A percentile compares a stretch with the other conserved stretches of the same genome.
phyloP scores from a whole-genome alignment of 2,797 vertebrate species.

The Leptatherina wallacei region DNA sequence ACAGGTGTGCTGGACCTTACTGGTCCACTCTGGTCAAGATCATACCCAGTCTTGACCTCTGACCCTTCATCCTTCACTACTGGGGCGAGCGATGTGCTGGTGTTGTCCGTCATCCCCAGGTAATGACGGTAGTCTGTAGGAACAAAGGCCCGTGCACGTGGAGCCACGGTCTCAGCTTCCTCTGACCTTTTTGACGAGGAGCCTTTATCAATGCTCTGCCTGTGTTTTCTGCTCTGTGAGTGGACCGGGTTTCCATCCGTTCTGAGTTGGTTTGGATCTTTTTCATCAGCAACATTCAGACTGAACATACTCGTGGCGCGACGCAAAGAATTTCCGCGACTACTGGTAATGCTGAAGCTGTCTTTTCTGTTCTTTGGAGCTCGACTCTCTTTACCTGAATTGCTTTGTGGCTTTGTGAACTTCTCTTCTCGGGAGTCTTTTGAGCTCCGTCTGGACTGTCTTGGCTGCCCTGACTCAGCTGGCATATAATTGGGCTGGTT shows the following conservation, averaged over 20 bases:
- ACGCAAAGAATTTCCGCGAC: conserved; percentile 65
- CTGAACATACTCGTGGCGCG: conserved; percentile 79
- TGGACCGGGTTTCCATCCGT: conserved; percentile 61
- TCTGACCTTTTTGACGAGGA: conserved; percentile 46
- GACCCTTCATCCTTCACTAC: conserved; percentile 26
- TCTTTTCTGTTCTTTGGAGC: conserved; percentile 67
- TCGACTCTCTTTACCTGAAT: conserved; percentile 58
- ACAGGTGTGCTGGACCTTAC: conserved; percentile 71
- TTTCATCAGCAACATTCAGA: conserved; percentile 57
- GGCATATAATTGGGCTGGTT: conserved; percentile 28
- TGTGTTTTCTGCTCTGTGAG: conserved; percentile 71
- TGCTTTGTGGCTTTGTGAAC: conserved; percentile 43
- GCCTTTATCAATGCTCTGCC: conserved; percentile 47
- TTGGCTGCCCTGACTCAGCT: conserved; percentile 50
- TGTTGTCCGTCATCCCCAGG: conserved; percentile 76
- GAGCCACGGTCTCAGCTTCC: conserved; percentile 56
- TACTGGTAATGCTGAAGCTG: conserved; percentile 55
- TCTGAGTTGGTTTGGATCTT: conserved; percentile 39
- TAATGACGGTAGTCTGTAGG: conserved; percentile 81
- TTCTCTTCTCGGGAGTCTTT: conserved; percentile 67
- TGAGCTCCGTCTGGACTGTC: conserved; percentile 43
- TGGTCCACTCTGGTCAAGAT: conserved; percentile 51
- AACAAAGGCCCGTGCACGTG: conserved; percentile 76
- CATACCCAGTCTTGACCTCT: conserved; percentile 34
- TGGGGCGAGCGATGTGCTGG: conserved; percentile 44